Conservation (phyloP, 2,113 vertebrate species). For the Notarius quadriscutis region DNA sequence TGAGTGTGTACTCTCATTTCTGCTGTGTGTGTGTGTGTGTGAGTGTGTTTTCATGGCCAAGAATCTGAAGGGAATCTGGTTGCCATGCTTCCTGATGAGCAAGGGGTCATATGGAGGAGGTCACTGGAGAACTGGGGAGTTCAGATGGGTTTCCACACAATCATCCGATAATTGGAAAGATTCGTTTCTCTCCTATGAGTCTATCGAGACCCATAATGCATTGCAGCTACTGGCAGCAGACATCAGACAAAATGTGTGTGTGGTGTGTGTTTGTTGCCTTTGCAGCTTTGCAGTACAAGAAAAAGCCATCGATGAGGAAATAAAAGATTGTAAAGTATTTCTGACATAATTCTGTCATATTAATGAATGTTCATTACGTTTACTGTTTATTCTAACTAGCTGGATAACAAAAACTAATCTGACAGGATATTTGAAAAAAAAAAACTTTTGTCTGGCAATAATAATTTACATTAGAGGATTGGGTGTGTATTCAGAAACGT, state of each 20-base stretch:
- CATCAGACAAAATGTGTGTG: not conserved
- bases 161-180: constrained; percentile 4
- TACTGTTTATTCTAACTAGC: not conserved
- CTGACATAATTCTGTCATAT: not conserved
- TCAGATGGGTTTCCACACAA: constrained; percentile 17
- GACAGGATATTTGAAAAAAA: not conserved
- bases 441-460: not conserved
- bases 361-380: not conserved
- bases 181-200: not conserved
- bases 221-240: constrained; percentile 2
- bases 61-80: not conserved
- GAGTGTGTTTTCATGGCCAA: not conserved
- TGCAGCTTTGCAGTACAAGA: not conserved
- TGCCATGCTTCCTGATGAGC: not conserved
- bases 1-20: not conserved
- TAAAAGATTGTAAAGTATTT: not conserved
- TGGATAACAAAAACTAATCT: not conserved
- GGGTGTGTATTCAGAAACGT: not conserved
- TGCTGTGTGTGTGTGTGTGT: not conserved
- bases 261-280: not conserved
- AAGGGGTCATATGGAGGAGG: not conserved
- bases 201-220: not conserved
- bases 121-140: not conserved
- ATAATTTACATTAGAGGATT: not conserved
- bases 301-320: not conserved